Conservation (phyloP, 1,140 invertebrate species). For the Chelonus insularis region DNA sequence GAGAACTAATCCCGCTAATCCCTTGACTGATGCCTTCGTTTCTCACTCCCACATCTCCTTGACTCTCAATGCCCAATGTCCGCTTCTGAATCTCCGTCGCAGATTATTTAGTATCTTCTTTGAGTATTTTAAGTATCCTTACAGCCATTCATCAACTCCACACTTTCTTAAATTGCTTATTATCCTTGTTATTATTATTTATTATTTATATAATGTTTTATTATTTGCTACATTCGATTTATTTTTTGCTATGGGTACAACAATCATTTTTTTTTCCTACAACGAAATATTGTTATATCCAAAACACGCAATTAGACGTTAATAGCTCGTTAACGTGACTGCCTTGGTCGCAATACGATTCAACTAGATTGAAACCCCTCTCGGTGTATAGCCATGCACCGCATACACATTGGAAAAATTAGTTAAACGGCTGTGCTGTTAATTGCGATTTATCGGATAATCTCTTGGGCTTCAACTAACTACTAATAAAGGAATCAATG, state of each 20-base stretch:
- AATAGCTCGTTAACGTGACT: constrained; percentile 19
- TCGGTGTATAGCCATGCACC: neutral
- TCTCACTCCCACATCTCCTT: constrained; percentile 1
- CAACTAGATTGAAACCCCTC: neutral
- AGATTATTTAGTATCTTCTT: too few relatives aligned
- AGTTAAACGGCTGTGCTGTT: neutral
- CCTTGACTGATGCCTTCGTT: constrained; percentile 50
- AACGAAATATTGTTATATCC: too few relatives aligned
- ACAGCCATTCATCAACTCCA: neutral
- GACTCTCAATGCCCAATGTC: too few relatives aligned
- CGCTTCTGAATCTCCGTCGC: too few relatives aligned
- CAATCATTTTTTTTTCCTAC: too few relatives aligned
- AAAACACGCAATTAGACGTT: constrained; percentile 18
- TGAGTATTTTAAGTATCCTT: too few relatives aligned
- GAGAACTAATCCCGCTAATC: constrained; percentile 52
- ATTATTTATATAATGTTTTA: neutral
- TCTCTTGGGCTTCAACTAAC: neutral
- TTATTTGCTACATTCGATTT: too few relatives aligned
- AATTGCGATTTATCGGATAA: neutral
- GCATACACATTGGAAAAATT: neutral
- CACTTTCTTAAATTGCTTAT: constrained; percentile 15
- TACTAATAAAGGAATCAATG: neutral
- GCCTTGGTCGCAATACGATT: neutral
- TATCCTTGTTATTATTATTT: neutral
- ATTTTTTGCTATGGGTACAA: too few relatives aligned